Conservation (phyloP, 2,113 vertebrate genomes). For the Piaya cayana region DNA sequence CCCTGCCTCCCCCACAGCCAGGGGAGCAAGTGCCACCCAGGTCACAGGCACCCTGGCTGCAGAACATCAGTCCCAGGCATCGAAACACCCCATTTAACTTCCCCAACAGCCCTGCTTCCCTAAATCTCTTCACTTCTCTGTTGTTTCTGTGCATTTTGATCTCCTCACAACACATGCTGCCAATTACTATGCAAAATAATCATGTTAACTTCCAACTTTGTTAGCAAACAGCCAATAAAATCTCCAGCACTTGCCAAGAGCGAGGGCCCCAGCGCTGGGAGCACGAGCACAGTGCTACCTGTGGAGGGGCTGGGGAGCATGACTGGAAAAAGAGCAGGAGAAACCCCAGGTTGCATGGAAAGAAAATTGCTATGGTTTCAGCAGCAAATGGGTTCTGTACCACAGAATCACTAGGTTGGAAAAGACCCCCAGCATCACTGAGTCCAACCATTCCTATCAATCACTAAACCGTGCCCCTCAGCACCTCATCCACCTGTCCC, state of each 20-base stretch:
- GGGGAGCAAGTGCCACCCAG: fast-evolving
- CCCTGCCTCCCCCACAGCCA: fast-evolving
- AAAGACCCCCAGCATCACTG: too few species aligned
- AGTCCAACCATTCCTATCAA: too few species aligned
- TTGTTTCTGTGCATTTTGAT: background rate
- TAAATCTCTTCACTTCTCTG: background rate
- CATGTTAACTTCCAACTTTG: background rate
- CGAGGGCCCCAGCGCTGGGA: fast-evolving
- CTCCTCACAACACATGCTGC: background rate
- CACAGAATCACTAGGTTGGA: fast-evolving
- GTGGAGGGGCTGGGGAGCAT: fast-evolving
- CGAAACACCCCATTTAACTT: background rate
- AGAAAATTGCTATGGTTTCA: fast-evolving
- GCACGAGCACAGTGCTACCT: fast-evolving
- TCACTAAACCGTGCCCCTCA: too few species aligned
- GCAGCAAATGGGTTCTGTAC: background rate
- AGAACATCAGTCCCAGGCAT: background rate
- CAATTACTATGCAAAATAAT: background rate
- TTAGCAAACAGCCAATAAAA: background rate
- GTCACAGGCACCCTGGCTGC: fast-evolving
- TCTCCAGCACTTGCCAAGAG: background rate
- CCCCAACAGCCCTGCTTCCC: background rate
- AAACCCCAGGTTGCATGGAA: background rate
- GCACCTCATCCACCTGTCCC: too few species aligned
- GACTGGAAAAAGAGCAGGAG: background rate